Conservation (phyloP, 2,888 invertebrate genomes). For the Antheraea yamamai region DNA sequence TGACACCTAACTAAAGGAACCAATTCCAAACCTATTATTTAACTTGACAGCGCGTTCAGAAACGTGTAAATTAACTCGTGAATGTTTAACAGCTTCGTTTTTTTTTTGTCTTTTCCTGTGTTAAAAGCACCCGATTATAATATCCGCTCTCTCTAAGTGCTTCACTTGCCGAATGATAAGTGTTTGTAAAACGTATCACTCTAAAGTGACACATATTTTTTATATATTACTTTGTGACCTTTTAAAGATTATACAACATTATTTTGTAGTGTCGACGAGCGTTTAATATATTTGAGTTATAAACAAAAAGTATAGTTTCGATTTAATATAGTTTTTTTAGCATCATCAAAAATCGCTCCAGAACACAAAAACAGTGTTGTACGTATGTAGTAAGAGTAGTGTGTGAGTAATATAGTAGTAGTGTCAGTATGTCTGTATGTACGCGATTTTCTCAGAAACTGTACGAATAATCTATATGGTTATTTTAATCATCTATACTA, state of each 20-base stretch:
- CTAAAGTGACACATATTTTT: conserved; percentile 10
- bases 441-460: too few species aligned
- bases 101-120: conserved; percentile 23
- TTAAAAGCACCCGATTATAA: conserved; percentile 17
- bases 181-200: conserved; percentile 9
- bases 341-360: too few species aligned
- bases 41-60: conserved; percentile 7
- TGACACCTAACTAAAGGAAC: background rate
- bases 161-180: conserved; percentile 14
- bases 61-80: conserved; percentile 31
- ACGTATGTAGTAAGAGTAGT: too few species aligned
- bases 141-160: conserved; percentile 21
- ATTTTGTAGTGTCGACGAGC: background rate
- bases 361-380: too few species aligned
- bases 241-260: background rate
- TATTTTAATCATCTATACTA: too few species aligned
- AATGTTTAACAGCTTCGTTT: conserved; percentile 31
- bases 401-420: too few species aligned
- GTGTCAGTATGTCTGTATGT: too few species aligned
- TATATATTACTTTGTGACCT: conserved; percentile 1
- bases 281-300: background rate
- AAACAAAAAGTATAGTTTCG: too few species aligned
- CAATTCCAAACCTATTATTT: conserved; percentile 11
- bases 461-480: too few species aligned
- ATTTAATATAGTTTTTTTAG: too few species aligned